Percentiles rank a stretch among this genome's conserved stretches.
Conservation (phyloP, 2,888 invertebrate genomes). For the Harpalus rubripes region DNA sequence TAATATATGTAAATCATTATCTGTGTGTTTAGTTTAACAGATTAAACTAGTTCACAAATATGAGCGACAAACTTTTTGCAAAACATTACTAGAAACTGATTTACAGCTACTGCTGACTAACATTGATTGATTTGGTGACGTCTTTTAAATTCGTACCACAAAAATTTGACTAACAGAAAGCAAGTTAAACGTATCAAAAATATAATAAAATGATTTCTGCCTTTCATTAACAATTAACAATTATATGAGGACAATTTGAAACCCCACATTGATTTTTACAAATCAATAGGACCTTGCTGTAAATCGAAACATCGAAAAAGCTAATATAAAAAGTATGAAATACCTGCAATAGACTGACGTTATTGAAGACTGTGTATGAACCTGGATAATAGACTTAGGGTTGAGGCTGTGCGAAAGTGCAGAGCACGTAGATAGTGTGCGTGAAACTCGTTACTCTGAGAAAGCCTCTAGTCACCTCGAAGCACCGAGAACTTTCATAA, state of each 20-base stretch:
- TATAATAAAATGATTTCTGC: too few relatives aligned
- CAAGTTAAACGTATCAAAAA: too few relatives aligned
- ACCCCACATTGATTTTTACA: too few relatives aligned
- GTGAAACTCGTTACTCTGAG: constrained; percentile 45
- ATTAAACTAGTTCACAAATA: neutral
- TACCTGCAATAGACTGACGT: neutral
- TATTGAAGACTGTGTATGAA: neutral
- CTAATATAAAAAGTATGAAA: neutral
- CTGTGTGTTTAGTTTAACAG: neutral
- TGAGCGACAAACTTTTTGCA: too few relatives aligned
- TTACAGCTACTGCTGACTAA: too few relatives aligned
- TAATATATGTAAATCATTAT: neutral
- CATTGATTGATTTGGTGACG: too few relatives aligned
- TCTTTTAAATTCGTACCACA: too few relatives aligned
- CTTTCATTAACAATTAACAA: too few relatives aligned
- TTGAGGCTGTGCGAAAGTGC: neutral
- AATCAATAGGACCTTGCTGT: too few relatives aligned
- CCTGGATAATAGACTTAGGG: neutral
- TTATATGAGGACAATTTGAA: too few relatives aligned
- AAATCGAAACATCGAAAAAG: too few relatives aligned
- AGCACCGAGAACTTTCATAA: constrained; percentile 54
- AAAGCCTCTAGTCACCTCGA: constrained; percentile 20
- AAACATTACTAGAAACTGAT: neutral
- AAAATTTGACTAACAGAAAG: too few relatives aligned
- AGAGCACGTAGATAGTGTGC: constrained; percentile 4